phyloP scores from a whole-genome alignment of 2,797 vertebrate genomes.

The Trachurus trachurus region DNA sequence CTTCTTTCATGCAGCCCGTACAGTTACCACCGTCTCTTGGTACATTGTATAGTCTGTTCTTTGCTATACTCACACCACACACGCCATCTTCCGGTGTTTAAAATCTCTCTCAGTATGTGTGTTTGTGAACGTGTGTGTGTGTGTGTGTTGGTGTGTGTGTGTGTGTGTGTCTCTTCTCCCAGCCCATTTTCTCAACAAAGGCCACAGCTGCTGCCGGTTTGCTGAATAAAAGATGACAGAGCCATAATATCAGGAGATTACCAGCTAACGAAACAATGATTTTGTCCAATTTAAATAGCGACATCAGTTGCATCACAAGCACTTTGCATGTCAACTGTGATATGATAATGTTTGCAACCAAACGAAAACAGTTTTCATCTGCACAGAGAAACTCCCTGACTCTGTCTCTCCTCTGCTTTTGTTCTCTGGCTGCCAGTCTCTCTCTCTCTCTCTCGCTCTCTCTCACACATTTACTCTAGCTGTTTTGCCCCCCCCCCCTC shows the following conservation, averaged over 20 bases:
- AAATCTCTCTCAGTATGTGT: slow-evolving; percentile 24
- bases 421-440: slow-evolving; percentile 39
- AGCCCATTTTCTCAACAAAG: slow-evolving; percentile 74
- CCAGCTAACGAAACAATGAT: slow-evolving; percentile 75
- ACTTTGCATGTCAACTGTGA: slow-evolving; percentile 65
- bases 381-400: slow-evolving; percentile 54
- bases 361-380: slow-evolving; percentile 69
- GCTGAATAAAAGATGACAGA: slow-evolving; percentile 82
- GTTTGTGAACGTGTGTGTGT: slow-evolving; percentile 4
- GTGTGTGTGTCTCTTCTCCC: slow-evolving; percentile 43
- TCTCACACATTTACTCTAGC: slow-evolving; percentile 44
- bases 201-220: slow-evolving; percentile 77
- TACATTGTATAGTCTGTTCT: slow-evolving; percentile 19
- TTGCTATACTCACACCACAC: slow-evolving; percentile 5
- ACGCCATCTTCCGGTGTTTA: slow-evolving; percentile 33
- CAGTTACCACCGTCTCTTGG: slow-evolving; percentile 27
- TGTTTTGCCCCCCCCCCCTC: slow-evolving; percentile 4
- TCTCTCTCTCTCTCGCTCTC: slow-evolving; percentile 13
- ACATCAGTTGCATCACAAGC: slow-evolving; percentile 69
- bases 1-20: slow-evolving; percentile 19
- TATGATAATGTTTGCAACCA: slow-evolving; percentile 62
- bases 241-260: slow-evolving; percentile 78
- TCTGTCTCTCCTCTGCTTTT: slow-evolving; percentile 49
- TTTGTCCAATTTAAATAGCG: slow-evolving; percentile 75
- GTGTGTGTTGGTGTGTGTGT: slow-evolving; percentile 12